phyloP scores from a whole-genome alignment of 2,113 vertebrate genomes.

The Pampusana beccarii region DNA sequence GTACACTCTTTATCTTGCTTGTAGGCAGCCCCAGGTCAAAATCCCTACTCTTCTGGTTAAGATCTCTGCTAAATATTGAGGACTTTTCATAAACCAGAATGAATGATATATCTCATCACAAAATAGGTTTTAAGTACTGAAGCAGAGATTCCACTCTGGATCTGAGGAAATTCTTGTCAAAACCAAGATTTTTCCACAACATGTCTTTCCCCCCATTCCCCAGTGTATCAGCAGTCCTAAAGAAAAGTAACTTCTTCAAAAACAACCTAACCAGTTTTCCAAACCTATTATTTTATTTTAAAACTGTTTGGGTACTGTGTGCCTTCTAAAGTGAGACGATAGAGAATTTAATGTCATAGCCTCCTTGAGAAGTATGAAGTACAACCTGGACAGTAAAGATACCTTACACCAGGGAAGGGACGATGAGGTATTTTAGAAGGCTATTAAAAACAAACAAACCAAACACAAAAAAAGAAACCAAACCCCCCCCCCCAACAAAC shows the following conservation, averaged over 20 bases:
- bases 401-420: neutral
- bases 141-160: neutral
- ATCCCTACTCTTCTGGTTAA: neutral
- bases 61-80: neutral
- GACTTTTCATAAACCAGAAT: neutral
- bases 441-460: neutral
- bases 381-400: neutral
- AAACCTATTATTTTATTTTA: neutral
- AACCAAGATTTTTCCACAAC: neutral
- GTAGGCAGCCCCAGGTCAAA: neutral
- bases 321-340: neutral
- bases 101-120: neutral
- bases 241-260: neutral
- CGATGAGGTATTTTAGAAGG: neutral
- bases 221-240: neutral
- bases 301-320: neutral
- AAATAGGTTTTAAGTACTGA: accelerated
- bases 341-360: neutral
- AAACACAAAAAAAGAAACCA: accelerated
- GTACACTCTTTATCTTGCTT: neutral
- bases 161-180: neutral
- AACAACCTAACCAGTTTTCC: neutral
- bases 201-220: accelerated
- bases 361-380: neutral
- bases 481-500: too few species aligned